Conservation (phyloP, 2,888 invertebrate genomes). For the Myopa tessellatipennis region DNA sequence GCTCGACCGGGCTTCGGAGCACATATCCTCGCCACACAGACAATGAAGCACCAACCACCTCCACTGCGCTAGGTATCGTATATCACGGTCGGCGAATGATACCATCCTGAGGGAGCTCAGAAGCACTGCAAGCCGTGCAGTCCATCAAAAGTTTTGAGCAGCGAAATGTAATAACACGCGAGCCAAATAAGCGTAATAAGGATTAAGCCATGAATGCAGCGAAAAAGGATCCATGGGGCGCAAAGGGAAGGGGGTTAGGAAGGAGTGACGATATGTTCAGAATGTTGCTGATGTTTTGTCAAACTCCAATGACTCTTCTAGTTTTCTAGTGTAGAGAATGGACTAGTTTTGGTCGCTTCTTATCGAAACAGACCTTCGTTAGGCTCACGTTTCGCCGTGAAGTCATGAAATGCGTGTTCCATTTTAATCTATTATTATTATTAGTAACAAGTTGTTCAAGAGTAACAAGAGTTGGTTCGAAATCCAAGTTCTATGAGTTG, state of each 20-base stretch:
- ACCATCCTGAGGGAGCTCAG: slow-evolving; percentile 35
- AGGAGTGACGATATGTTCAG: background rate
- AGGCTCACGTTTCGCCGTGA: background rate
- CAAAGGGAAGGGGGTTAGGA: background rate
- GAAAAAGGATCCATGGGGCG: slow-evolving; percentile 15
- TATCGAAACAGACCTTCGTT: background rate
- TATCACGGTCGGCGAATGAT: slow-evolving; percentile 47
- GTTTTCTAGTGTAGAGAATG: background rate
- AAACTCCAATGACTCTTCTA: slow-evolving; percentile 19
- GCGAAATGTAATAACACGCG: slow-evolving; percentile 49
- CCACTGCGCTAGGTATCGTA: slow-evolving; percentile 47
- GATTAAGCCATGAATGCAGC: slow-evolving; percentile 57
- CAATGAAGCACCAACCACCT: slow-evolving; percentile 52
- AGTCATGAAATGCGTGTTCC: too few species aligned
- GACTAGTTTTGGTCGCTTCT: slow-evolving; percentile 11
- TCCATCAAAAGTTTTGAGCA: slow-evolving; percentile 45
- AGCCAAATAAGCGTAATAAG: slow-evolving; percentile 60
- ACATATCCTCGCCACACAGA: slow-evolving; percentile 50
- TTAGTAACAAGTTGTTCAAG: too few species aligned
- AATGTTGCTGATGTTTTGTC: slow-evolving; percentile 28
- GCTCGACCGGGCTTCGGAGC: slow-evolving; percentile 1
- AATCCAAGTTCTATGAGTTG: too few species aligned
- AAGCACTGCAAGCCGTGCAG: slow-evolving; percentile 28
- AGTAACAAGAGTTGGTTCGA: too few species aligned
- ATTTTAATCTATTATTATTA: too few species aligned